Percentiles rank a stretch among this genome's conserved stretches.
These are phyloP conservation scores for Lichenostomus cassidix DNA, from an alignment of 2,113 vertebrate genomes.

Conservation along the genomic window DNA sequence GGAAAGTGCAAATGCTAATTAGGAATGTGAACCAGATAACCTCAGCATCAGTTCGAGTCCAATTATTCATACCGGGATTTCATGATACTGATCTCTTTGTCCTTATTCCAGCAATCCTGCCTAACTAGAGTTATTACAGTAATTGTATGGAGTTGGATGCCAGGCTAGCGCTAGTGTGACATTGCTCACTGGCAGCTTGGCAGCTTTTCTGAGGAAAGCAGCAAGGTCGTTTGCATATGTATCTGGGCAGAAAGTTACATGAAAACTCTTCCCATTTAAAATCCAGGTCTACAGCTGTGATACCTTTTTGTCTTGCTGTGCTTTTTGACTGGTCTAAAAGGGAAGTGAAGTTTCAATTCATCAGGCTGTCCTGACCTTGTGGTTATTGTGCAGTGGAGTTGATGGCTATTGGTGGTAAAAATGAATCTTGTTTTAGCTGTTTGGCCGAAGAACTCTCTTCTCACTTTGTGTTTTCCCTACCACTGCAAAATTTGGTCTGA, in stretches of 20 bases:
- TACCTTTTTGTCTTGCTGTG: accelerated
- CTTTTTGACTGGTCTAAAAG: not conserved
- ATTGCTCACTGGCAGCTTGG: not conserved
- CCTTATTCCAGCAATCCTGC: not conserved
- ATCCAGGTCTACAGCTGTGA: not conserved
- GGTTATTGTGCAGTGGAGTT: not conserved
- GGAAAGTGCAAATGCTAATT: conserved; percentile 34
- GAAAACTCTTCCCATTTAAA: not conserved
- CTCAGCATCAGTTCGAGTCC: conserved; percentile 1
- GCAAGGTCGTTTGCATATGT: not conserved
- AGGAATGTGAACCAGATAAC: conserved; percentile 35
- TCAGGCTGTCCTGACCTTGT: not conserved
- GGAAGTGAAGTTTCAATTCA: not conserved
- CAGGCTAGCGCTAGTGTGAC: not conserved
- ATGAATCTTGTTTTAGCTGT: not conserved
- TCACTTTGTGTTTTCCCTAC: not conserved
- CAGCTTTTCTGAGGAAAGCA: not conserved
- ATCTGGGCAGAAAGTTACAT: not conserved
- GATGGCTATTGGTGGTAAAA: not conserved
- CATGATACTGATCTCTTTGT: conserved; percentile 42
- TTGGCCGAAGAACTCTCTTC: not conserved
- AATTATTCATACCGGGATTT: not conserved
- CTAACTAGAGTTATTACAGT: not conserved
- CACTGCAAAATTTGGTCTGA: not conserved
- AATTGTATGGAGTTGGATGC: not conserved